Evolutionary conservation across 2,888 invertebrate genomes (phyloP).

Genomic region (Pachycephus smyrnensis): DNA sequence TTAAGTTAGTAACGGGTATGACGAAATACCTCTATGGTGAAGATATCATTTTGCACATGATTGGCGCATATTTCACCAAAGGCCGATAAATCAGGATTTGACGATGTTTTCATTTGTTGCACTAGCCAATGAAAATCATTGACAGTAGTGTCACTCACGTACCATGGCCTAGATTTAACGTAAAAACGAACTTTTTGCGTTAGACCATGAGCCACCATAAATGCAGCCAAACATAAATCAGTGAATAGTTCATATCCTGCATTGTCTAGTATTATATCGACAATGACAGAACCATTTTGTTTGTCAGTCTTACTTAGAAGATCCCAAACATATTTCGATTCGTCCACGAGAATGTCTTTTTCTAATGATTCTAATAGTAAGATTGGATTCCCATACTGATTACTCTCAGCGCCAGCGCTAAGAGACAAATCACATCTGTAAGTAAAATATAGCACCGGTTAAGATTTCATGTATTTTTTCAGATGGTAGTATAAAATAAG

Average conservation of each 20-base stretch:
- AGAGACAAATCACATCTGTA: slow-evolving; percentile 87
- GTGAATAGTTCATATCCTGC: slow-evolving; percentile 92
- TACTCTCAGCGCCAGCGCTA: slow-evolving; percentile 77
- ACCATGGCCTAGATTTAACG: slow-evolving; percentile 94
- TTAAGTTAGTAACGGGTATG: background rate
- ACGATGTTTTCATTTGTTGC: slow-evolving; percentile 62
- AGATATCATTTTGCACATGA: slow-evolving; percentile 69
- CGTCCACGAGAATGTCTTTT: slow-evolving; percentile 73
- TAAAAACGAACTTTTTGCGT: slow-evolving; percentile 83
- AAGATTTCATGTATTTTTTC: background rate
- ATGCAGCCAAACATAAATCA: slow-evolving; percentile 89
- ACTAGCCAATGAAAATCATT: slow-evolving; percentile 82
- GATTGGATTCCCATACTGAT: slow-evolving; percentile 71
- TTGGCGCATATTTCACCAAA: slow-evolving; percentile 74
- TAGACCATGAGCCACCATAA: slow-evolving; percentile 73
- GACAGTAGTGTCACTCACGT: slow-evolving; percentile 88
- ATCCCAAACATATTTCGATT: slow-evolving; percentile 72
- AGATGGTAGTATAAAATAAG: background rate
- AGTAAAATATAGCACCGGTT: background rate
- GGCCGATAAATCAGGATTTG: slow-evolving; percentile 50
- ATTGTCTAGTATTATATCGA: slow-evolving; percentile 89
- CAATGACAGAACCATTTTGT: slow-evolving; percentile 63
- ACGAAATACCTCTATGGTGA: slow-evolving; percentile 59
- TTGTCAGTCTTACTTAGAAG: slow-evolving; percentile 54
- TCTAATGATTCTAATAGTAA: slow-evolving; percentile 71